A percentile compares a stretch with the other conserved stretches of the same genome.
These are phyloP conservation scores for Noctua comes DNA, from an alignment of 2,888 invertebrate species.

Conservation along the genomic window DNA sequence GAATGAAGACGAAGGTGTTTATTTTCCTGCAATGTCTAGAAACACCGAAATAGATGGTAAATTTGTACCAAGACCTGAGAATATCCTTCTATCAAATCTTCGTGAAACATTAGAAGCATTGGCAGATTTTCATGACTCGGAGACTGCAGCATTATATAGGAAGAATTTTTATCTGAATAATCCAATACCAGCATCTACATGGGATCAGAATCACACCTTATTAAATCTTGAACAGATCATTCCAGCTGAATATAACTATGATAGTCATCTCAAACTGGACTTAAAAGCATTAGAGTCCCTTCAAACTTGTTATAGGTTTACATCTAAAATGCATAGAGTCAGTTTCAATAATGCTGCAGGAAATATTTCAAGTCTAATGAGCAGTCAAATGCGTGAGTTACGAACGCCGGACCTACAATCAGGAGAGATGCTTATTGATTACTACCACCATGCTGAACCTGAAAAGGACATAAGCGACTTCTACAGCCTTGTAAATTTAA, in stretches of 20 bases:
- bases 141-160: conserved; percentile 5
- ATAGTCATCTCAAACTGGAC: not conserved
- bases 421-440: conserved; percentile 7
- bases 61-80: conserved; percentile 35
- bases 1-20: not conserved
- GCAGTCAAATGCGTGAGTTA: conserved; percentile 18
- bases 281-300: not conserved
- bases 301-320: fast-evolving
- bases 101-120: conserved; percentile 5
- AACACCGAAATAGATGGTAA: not conserved
- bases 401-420: conserved; percentile 11
- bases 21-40: conserved; percentile 15
- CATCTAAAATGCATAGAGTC: not conserved
- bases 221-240: conserved; percentile 22
- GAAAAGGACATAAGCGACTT: not conserved
- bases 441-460: not conserved
- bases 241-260: conserved; percentile 15
- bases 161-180: conserved; percentile 14
- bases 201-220: conserved; percentile 19
- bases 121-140: conserved; percentile 6
- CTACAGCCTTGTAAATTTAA: conserved; percentile 3
- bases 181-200: conserved; percentile 26
- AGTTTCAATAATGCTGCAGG: not conserved
- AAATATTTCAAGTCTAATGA: conserved; percentile 9
- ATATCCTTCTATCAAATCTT: conserved; percentile 21